Evolutionary conservation across 2,888 invertebrate species (phyloP), one percentile per base, ranked within the genome.

Genomic region (Ligdia adustata): DNA sequence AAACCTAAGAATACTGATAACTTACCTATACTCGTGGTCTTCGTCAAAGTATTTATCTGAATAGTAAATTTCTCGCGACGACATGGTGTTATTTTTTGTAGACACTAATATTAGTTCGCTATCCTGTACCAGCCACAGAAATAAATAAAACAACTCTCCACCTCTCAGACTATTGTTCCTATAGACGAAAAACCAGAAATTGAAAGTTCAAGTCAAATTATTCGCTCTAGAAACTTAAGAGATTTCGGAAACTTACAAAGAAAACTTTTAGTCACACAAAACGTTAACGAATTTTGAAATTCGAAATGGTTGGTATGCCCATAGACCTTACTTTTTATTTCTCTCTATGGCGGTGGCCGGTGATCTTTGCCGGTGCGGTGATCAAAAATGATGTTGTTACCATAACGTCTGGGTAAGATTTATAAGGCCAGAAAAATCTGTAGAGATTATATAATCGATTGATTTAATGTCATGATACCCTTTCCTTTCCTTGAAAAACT

Each of bases 41-140:
- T 97, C 97, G 72, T 98, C 98, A 70, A 93, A 95, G 82, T 98
- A 98, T 92, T 97, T 98, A 60, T 96, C 96, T 0, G 98, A 98
- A 82, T 98, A 98, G 75, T 95, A 97, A 68, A 98, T 97, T 58
- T 95, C 94, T 79, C 94, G 93, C 28, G 35, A 6, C 6, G 92
- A 82, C 93, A 93, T 93, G 45, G 37, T 73, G 52, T 26, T n/a
- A n/a, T n/a, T 31, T 34, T 41, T 22, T 7, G n/a, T 18, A 18
- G 4, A 1, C 1, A 4, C 6, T 22, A 7, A 22, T 22, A 6
- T 0, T 22, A n/a, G 6, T n/a, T 22, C 3, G 22, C 7, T 4
- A n/a, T 22, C 22, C 2, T 45, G 31, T 42, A 31, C 27, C 24
- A 44, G 33, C 33, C 39, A 24, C 37, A 44, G 11, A 2, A 9